A percentile compares a stretch with the other conserved stretches of the same genome.
phyloP scores from a whole-genome alignment of 2,797 vertebrate genomes.

The Thalassophryne amazonica region DNA sequence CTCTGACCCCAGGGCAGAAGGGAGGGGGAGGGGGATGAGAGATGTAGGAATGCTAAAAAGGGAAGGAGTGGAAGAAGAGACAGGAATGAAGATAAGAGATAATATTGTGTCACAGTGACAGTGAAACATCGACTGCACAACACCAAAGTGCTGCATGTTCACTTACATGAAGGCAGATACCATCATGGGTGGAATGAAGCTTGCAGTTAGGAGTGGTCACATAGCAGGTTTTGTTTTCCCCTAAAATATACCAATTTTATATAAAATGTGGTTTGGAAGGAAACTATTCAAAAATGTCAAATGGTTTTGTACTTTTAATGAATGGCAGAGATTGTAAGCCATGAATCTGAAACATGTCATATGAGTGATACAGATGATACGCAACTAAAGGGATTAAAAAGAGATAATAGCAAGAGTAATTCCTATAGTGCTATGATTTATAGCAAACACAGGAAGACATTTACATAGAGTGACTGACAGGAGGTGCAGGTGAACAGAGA shows the following conservation, averaged over 20 bases:
- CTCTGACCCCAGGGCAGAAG: conserved; percentile 61
- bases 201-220: not conserved
- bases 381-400: not conserved
- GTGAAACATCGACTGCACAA: conserved; percentile 41
- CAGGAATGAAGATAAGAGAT: conserved; percentile 22
- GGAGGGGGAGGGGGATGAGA: conserved; percentile 4
- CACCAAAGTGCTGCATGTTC: conserved; percentile 8
- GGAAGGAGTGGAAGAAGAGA: conserved; percentile 28
- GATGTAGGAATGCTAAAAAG: conserved; percentile 12
- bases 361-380: not conserved
- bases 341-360: conserved; percentile 1
- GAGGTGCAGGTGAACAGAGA: not conserved
- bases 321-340: not conserved
- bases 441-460: conserved; percentile 15
- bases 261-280: too few species aligned
- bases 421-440: conserved; percentile 24
- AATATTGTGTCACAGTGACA: conserved; percentile 41
- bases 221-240: not conserved
- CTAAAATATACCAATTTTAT: too few species aligned
- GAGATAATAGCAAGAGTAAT: conserved; percentile 18
- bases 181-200: conserved; percentile 29
- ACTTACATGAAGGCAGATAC: conserved; percentile 25
- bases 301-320: too few species aligned
- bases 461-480: conserved; percentile 27
- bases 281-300: too few species aligned